These are phyloP conservation scores for Sarcophaga carnaria DNA, from an alignment of 2,888 invertebrate genomes.

Conservation along the genomic window DNA sequence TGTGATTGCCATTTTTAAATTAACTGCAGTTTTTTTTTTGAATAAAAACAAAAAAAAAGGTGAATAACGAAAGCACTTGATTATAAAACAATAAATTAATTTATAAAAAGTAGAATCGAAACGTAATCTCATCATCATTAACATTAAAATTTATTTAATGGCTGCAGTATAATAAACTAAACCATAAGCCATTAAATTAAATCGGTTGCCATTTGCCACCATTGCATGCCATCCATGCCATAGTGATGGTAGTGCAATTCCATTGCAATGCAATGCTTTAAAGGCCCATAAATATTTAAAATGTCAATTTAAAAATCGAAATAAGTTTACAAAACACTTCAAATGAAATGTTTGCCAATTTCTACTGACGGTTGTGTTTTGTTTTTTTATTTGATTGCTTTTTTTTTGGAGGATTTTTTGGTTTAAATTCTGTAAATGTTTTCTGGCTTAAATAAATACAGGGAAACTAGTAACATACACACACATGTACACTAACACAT, in stretches of 20 bases:
- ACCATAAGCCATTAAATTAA: not conserved
- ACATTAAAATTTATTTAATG: conserved; percentile 46
- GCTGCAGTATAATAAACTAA: conserved; percentile 18
- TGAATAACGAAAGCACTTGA: conserved; percentile 60
- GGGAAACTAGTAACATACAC: not conserved
- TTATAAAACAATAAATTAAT: conserved; percentile 63
- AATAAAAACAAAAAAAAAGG: not conserved
- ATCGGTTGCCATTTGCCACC: not conserved
- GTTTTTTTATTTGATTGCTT: not conserved
- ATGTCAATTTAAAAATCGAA: conserved; percentile 44
- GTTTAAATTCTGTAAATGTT: conserved; percentile 53
- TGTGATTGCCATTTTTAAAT: not conserved
- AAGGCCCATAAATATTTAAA: conserved; percentile 41
- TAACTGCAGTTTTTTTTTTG: not conserved
- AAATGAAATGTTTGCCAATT: conserved; percentile 30
- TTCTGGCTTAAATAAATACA: conserved; percentile 58
- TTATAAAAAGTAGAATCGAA: conserved; percentile 10
- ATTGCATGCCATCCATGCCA: not conserved
- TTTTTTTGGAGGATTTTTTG: conserved; percentile 37
- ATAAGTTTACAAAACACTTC: conserved; percentile 56
- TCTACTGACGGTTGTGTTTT: not conserved
- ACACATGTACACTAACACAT: not conserved
- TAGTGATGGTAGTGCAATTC: not conserved
- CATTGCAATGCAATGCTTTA: not conserved
- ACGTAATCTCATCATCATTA: not conserved